Evolutionary conservation across 2,113 vertebrate species (phyloP), one percentile per base, ranked within the genome.

Genomic region (Mystacornis crossleyi): DNA sequence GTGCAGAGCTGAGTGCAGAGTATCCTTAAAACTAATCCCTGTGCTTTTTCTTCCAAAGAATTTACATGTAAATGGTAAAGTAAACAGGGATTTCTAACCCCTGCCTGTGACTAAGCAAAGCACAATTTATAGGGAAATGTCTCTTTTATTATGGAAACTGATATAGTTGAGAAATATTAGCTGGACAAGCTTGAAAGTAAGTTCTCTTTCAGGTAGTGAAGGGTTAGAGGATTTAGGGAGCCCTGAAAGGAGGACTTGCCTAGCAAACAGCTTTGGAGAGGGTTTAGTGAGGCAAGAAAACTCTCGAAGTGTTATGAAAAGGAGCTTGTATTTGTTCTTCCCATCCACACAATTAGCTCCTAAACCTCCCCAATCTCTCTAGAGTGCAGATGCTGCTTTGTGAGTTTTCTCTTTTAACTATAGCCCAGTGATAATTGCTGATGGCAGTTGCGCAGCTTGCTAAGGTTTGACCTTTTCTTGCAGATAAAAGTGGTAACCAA

Each of bases 381-480:
- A 6, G 43, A 65, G 36, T 43, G 38, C 60, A 84, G 67, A 79
- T 24, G 20, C 14, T 77, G 43, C 70, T 90, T 91, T 91, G 73
- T 84, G 67, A 93, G 81, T 21, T 82, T 86, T 83, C 45, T 61
- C 4, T 62, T 91, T 91, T 85, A 73, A 65, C 31, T 38, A 42
- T 9, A 82, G 33, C 26, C 24, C 1, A 2, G 67, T 66, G 50
- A 84, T 53, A 81, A 86, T 84, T 95, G 92, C 77, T 93, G 33
- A 38, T 79, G 42, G 45, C n/a, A 55, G 55, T 42, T 94, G 48
- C 54, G 60, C 45, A 91, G 12, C 74, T 79, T 88, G 69, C 43
- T 77, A 65, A 48, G 72, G 23, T 73, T 97, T 97, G 90, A 93
- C 77, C 70, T 95, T 92, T 95, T 90, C 85, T 85, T 84, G 70